Evolutionary conservation across 2,797 vertebrate species (phyloP).

Genomic region (Pangasius krempfi): DNA sequence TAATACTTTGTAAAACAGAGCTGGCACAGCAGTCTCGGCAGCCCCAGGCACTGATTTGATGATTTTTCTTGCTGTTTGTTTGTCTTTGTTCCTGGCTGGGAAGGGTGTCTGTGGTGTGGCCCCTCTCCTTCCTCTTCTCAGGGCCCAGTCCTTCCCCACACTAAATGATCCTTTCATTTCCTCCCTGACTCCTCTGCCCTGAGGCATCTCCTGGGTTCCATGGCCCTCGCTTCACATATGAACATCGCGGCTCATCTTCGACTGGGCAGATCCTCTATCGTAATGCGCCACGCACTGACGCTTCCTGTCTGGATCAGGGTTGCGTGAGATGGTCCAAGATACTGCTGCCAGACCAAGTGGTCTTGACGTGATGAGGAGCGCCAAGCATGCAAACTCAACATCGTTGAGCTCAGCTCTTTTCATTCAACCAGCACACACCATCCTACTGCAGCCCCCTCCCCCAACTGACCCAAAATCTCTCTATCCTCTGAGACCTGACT

Average conservation of each 20-base stretch:
- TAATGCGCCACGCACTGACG: conserved; percentile 71
- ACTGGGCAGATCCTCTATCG: conserved; percentile 78
- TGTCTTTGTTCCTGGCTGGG: conserved; percentile 56
- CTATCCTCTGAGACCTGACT: conserved; percentile 67
- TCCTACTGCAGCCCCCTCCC: background rate
- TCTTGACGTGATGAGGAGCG: conserved; percentile 49
- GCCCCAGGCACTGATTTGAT: conserved; percentile 56
- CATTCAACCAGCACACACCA: background rate
- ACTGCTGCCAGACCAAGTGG: conserved; percentile 66
- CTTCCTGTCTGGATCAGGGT: conserved; percentile 79
- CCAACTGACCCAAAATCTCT: conserved; percentile 17
- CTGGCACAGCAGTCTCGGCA: conserved; percentile 30
- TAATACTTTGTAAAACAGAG: conserved; percentile 47
- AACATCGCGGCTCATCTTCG: conserved; percentile 80
- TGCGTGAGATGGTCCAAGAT: conserved; percentile 75
- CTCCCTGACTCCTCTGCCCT: conserved; percentile 73
- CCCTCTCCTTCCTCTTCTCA: conserved; percentile 57
- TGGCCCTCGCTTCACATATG: conserved; percentile 63
- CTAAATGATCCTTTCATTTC: conserved; percentile 86
- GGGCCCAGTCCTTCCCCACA: conserved; percentile 60
- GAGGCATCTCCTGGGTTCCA: conserved; percentile 65
- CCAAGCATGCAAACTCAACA: conserved; percentile 50
- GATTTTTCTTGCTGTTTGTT: conserved; percentile 60
- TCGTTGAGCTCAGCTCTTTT: background rate
- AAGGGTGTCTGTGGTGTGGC: conserved; percentile 56